These are phyloP conservation scores for Drosophila mojavensis DNA, from an alignment of 1,140 invertebrate species.

Conservation along the genomic window DNA sequence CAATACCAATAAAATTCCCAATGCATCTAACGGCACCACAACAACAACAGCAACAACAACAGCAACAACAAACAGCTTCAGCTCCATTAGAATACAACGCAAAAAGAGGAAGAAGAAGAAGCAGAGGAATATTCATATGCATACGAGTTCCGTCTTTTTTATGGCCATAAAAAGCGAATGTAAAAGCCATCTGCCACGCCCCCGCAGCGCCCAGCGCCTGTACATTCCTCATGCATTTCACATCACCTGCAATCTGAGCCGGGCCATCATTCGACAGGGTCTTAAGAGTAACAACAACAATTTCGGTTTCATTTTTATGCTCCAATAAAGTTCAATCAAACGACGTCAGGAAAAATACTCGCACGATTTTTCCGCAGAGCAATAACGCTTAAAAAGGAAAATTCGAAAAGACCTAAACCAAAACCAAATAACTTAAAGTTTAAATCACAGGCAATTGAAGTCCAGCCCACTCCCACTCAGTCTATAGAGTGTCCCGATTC, in stretches of 20 bases:
- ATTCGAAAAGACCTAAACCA: slow-evolving; percentile 21
- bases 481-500: background rate
- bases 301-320: slow-evolving; percentile 70
- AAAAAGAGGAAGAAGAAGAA: slow-evolving; percentile 50
- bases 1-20: slow-evolving; percentile 68
- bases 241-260: slow-evolving; percentile 42
- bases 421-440: slow-evolving; percentile 63
- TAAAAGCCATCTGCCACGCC: slow-evolving; percentile 6
- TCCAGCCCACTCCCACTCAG: background rate
- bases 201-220: background rate
- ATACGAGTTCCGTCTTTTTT: background rate
- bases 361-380: slow-evolving; percentile 37
- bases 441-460: slow-evolving; percentile 25
- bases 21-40: slow-evolving; percentile 25
- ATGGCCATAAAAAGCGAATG: slow-evolving; percentile 56
- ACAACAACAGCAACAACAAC: slow-evolving; percentile 16
- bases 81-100: slow-evolving; percentile 66
- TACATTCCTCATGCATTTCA: slow-evolving; percentile 12
- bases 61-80: slow-evolving; percentile 16
- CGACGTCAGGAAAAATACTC: slow-evolving; percentile 51
- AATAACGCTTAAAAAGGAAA: slow-evolving; percentile 33
- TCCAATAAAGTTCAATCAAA: slow-evolving; percentile 79
- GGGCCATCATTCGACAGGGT: slow-evolving; percentile 1
- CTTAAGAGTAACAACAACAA: slow-evolving; percentile 14
- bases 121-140: slow-evolving; percentile 35